Evolutionary conservation across 2,888 invertebrate genomes (phyloP), one percentile per base, ranked within the genome.

Genomic region (Liopterus haemorrhoidalis): DNA sequence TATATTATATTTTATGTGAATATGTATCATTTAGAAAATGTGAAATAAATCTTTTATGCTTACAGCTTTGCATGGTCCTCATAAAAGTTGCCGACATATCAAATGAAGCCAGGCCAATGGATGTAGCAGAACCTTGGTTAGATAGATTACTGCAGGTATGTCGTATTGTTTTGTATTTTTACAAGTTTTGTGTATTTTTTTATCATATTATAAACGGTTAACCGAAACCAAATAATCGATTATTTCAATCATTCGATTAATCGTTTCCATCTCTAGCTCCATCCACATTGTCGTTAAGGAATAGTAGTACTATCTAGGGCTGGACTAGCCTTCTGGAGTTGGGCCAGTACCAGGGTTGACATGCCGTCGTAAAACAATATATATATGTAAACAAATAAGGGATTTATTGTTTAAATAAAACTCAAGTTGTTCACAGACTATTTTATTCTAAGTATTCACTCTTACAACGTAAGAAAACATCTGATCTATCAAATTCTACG

Each of bases 61-160:
- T 62, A 9, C 60, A 84, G 84, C 70, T 84, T 35, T 81, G 79
- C 58, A 85, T 84, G 85, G 78, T 86, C 51, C 73, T 88, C 54
- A 87, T 88, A 60, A 88, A 88, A 72, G 84, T 85, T 47, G 84
- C 86, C 18, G 87, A 87, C 65, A 86, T 87, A 59, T 86, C 86
- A 47, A 87, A 87, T 65, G 87, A 87, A 67, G 85, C 84, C 1
- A 70, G 87, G 41, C 86, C 87, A 16, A 80, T 87, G 78, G 82
- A 85, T 57, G 84, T 87, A 5, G 86, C 87, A 2, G 86, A 87
- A 55, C 85, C 85, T 0, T 87, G 87, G 87, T 66, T 86, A 49
- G 87, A 87, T 61, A 77, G 81, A 46, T 71, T 87, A 28, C 70
- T 82, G 21, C 78, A 79, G 58, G 78, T 72, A 55, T 65, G 50